phyloP scores from a whole-genome alignment of 2,797 vertebrate species.

The Anableps anableps region DNA sequence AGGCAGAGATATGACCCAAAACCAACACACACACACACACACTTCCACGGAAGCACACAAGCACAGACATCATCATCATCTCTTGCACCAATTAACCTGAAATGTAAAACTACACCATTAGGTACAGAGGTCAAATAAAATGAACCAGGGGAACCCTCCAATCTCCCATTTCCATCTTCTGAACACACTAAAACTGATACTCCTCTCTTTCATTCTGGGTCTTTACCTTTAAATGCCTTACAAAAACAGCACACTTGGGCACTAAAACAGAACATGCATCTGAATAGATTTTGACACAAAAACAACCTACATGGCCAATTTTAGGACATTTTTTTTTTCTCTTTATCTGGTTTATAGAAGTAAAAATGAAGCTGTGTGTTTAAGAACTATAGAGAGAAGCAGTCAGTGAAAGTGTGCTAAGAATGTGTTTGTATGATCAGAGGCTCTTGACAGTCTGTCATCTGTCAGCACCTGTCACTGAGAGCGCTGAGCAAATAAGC shows the following conservation, averaged over 20 bases:
- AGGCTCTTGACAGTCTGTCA: conserved; percentile 71
- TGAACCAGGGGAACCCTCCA: conserved; percentile 37
- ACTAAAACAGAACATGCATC: not conserved
- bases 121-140: conserved; percentile 66
- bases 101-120: conserved; percentile 71
- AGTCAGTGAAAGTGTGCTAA: conserved; percentile 62
- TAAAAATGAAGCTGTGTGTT: conserved; percentile 24
- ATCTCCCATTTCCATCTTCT: conserved; percentile 9
- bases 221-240: not conserved
- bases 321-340: not conserved
- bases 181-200: conserved; percentile 17
- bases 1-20: conserved; percentile 48
- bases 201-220: conserved; percentile 5
- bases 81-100: conserved; percentile 75
- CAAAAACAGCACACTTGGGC: not conserved
- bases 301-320: not conserved
- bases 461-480: conserved; percentile 73
- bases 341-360: not conserved
- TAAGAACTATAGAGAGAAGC: conserved; percentile 21
- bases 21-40: conserved; percentile 44
- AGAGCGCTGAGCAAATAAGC: conserved; percentile 62
- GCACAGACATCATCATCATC: conserved; percentile 36
- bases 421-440: conserved; percentile 70
- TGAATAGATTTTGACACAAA: not conserved
- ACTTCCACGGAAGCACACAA: conserved; percentile 24